Conservation (phyloP, 1,140 invertebrate species). For the Drosophila hydei region DNA sequence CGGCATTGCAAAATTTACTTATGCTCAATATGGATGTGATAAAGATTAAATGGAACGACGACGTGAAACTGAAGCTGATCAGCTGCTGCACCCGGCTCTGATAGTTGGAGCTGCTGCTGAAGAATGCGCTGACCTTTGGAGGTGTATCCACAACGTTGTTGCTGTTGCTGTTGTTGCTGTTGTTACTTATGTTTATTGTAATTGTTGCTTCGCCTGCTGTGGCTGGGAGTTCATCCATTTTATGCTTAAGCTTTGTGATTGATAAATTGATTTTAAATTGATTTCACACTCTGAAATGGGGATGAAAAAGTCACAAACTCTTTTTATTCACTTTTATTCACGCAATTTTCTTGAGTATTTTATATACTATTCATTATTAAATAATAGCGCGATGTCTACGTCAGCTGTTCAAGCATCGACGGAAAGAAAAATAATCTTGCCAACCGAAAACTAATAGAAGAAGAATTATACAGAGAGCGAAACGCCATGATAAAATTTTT, state of each 20-base stretch:
- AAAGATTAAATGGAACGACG: constrained; percentile 70
- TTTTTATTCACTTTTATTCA: constrained; percentile 16
- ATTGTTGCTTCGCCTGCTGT: neutral
- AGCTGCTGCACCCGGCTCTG: constrained; percentile 75
- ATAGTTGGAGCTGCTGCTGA: constrained; percentile 69
- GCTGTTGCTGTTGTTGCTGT: constrained; percentile 26
- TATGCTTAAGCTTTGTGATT: constrained; percentile 1
- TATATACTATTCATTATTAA: constrained; percentile 45
- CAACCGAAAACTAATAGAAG: constrained; percentile 20
- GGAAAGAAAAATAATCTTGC: constrained; percentile 17
- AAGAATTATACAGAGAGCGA: constrained; percentile 17
- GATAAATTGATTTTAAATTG: neutral
- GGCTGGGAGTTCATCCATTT: constrained; percentile 9
- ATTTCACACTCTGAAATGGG: constrained; percentile 27
- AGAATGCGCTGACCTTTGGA: constrained; percentile 55
- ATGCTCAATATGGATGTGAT: constrained; percentile 75
- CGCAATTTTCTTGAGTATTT: constrained; percentile 11
- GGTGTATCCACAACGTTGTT: constrained; percentile 13
- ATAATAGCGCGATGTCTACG: constrained; percentile 33
- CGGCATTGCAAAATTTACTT: constrained; percentile 75
- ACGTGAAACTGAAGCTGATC: constrained; percentile 79
- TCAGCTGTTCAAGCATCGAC: constrained; percentile 26
- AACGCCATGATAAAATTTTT: constrained; percentile 34
- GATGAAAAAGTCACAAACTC: constrained; percentile 20
- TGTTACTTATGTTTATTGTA: constrained; percentile 10